Evolutionary conservation across 2,888 invertebrate genomes (phyloP).

Genomic region (Perizoma affinitatum): DNA sequence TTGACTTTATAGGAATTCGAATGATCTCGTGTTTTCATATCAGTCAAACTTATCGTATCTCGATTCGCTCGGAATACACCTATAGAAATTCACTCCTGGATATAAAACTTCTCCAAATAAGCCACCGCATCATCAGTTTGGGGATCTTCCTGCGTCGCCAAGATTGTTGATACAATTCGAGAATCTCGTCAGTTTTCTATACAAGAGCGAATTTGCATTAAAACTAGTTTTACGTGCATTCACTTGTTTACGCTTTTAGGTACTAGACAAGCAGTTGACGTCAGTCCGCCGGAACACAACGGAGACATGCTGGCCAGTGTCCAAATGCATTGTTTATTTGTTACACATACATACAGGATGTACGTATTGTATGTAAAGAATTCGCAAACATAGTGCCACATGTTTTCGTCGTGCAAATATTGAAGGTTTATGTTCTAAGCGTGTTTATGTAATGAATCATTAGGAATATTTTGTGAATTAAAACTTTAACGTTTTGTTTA

Average conservation of each 20-base stretch:
- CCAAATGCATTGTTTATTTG: slow-evolving; percentile 11
- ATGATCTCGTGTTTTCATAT: no score
- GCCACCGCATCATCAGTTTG: no score
- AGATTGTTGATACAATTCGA: no score
- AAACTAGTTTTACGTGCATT: slow-evolving; percentile 1
- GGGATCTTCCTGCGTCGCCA: no score
- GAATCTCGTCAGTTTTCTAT: no score
- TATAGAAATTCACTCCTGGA: no score
- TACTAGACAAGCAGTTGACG: neutral
- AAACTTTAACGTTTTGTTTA: neutral
- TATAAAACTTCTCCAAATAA: no score
- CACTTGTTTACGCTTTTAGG: slow-evolving; percentile 2
- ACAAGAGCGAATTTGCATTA: neutral
- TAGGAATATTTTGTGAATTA: neutral
- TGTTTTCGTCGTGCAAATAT: neutral
- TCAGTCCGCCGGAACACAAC: neutral
- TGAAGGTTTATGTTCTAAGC: neutral
- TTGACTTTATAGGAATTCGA: no score
- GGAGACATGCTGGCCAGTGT: neutral
- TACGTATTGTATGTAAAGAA: neutral
- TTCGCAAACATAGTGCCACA: neutral
- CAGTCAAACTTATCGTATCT: no score
- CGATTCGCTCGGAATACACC: no score
- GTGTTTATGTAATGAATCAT: slow-evolving; percentile 1
- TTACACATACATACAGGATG: neutral